Conservation (phyloP, 2,797 vertebrate species). For the Sebastes steindachneri region DNA sequence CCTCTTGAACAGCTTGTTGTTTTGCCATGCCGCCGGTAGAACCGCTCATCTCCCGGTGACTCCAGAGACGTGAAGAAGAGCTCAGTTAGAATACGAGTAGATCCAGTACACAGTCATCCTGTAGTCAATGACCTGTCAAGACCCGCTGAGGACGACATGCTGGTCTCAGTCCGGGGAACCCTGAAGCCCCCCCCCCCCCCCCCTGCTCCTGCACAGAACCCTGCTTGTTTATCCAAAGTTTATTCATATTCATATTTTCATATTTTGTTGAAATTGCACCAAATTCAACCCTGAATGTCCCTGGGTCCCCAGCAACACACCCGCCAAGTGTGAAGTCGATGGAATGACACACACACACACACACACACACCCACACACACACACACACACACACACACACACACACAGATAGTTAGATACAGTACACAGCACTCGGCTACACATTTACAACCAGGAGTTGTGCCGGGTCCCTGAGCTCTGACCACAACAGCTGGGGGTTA, state of each 20-base stretch:
- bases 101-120: background rate
- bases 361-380: too few species aligned
- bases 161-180: background rate
- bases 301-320: background rate
- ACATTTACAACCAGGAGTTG: background rate
- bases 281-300: background rate
- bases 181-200: too few species aligned
- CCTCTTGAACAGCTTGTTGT: background rate
- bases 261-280: background rate
- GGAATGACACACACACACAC: too few species aligned
- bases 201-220: too few species aligned
- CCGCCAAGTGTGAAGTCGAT: background rate
- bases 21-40: background rate
- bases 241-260: too few species aligned
- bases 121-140: too few species aligned
- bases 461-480: background rate
- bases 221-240: too few species aligned
- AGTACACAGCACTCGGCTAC: background rate
- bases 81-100: background rate
- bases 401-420: background rate
- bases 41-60: background rate
- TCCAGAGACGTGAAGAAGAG: background rate
- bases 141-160: background rate
- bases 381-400: background rate
- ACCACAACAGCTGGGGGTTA: constrained; percentile 5